Conservation (phyloP, 53 echinoderm and acorn worm genomes). For the Luidia sarsii region DNA sequence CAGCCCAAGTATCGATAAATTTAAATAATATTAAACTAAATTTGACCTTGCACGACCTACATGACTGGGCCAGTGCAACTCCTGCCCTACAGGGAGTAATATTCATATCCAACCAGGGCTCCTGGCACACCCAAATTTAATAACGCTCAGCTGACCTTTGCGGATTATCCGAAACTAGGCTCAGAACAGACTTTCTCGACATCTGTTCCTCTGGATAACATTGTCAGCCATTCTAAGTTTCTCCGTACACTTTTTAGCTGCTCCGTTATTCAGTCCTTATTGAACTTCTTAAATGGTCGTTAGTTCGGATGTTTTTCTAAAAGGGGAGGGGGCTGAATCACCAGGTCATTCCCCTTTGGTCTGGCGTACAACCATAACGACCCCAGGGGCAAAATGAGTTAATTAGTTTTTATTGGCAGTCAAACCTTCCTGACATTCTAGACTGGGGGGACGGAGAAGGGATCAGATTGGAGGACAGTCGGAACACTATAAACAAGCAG, state of each 20-base stretch:
- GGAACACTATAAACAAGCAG: too few relatives aligned
- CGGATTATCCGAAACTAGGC: constrained; percentile 39
- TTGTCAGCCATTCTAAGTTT: not conserved
- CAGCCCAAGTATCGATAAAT: too few relatives aligned
- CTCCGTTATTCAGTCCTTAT: not conserved
- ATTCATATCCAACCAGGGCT: constrained; percentile 31
- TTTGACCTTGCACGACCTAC: constrained; percentile 38
- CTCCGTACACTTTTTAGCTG: not conserved
- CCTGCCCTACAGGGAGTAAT: constrained; percentile 32
- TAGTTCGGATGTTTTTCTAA: constrained; percentile 4
- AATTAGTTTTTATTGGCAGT: constrained; percentile 37
- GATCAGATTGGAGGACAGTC: too few relatives aligned
- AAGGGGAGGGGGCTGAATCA: not conserved
- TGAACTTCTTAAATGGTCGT: not conserved
- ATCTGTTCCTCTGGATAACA: constrained; percentile 32
- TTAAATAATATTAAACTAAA: constrained; percentile 13
- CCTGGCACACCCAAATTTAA: constrained; percentile 55
- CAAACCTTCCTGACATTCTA: not conserved
- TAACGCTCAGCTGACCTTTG: constrained; percentile 42
- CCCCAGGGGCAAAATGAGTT: constrained; percentile 27
- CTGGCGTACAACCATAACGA: constrained; percentile 8
- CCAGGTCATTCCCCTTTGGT: constrained; percentile 21
- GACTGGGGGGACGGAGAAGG: not conserved
- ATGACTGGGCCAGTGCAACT: not conserved
- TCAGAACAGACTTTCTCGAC: constrained; percentile 21